A percentile compares a stretch with the other conserved stretches of the same genome.
phyloP scores from a whole-genome alignment of 2,888 invertebrate genomes.

The Tryphoninae sp. region DNA sequence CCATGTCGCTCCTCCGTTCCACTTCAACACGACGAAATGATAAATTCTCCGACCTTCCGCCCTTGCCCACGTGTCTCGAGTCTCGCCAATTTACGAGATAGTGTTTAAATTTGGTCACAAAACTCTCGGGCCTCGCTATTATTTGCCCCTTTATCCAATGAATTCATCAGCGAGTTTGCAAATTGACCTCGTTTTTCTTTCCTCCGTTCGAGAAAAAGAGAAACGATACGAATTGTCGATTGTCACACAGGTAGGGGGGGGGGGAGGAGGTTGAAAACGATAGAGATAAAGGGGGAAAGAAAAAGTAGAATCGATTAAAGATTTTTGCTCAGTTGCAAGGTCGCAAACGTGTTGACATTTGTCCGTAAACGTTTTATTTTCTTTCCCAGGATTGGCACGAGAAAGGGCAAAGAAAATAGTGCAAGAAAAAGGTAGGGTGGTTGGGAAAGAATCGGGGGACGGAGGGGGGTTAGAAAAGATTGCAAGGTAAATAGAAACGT shows the following conservation, averaged over 20 bases:
- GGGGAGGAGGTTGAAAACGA: background rate
- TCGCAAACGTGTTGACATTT: conserved; percentile 4
- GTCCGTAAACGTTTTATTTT: background rate
- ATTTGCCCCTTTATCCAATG: conserved; percentile 23
- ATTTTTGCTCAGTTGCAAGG: conserved; percentile 6
- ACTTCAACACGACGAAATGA: conserved; percentile 75
- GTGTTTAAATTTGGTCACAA: conserved; percentile 34
- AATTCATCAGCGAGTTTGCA: conserved; percentile 21
- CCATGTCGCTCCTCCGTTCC: conserved; percentile 73
- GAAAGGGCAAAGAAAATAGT: conserved; percentile 17
- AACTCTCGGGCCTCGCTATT: background rate
- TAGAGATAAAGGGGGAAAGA: background rate
- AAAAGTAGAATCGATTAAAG: conserved; percentile 1
- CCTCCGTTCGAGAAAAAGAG: background rate
- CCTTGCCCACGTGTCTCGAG: conserved; percentile 49
- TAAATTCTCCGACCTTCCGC: conserved; percentile 73
- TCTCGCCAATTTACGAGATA: conserved; percentile 29
- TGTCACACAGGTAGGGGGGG: no score
- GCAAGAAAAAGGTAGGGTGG: background rate
- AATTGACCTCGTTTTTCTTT: background rate
- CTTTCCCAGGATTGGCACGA: background rate
- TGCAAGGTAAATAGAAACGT: conserved; percentile 25
- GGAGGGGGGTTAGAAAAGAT: background rate
- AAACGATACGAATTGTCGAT: background rate
- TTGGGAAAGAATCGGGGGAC: no score